Conservation (phyloP, 2,113 vertebrate genomes). For the Mustela lutreola region DNA sequence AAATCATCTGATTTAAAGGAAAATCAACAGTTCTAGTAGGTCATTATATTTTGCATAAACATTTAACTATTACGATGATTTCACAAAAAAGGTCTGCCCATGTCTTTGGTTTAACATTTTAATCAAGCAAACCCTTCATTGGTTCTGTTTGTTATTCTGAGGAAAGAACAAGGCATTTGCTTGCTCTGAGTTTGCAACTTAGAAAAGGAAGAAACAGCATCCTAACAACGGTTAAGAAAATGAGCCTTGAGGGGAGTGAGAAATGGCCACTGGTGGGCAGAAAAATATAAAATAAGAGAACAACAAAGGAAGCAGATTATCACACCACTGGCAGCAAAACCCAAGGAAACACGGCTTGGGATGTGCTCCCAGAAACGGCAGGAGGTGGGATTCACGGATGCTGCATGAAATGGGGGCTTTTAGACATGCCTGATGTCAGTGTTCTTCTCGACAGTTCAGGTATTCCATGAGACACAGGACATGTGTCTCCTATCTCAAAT, state of each 20-base stretch:
- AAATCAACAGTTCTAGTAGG: neutral
- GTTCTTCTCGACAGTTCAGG: neutral
- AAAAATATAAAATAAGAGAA: neutral
- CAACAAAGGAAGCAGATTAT: neutral
- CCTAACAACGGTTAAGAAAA: fast-evolving
- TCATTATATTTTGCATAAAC: neutral
- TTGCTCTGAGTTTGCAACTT: neutral
- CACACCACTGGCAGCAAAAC: fast-evolving
- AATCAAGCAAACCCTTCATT: neutral
- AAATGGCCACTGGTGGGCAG: fast-evolving
- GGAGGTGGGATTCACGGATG: fast-evolving
- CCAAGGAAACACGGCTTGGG: neutral
- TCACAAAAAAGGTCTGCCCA: neutral
- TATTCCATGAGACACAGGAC: neutral
- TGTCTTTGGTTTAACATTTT: neutral
- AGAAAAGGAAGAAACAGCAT: neutral
- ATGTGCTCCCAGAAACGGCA: fast-evolving
- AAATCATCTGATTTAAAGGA: neutral
- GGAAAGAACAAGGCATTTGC: neutral
- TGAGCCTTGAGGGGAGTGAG: neutral
- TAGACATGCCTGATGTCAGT: neutral
- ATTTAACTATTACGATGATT: neutral
- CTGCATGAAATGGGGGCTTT: neutral
- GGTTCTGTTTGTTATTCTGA: neutral
- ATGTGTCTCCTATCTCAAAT: neutral